Base-by-base conservation (phyloP, 2,888 invertebrate species). In the Boloria euphrosyne region DNA sequence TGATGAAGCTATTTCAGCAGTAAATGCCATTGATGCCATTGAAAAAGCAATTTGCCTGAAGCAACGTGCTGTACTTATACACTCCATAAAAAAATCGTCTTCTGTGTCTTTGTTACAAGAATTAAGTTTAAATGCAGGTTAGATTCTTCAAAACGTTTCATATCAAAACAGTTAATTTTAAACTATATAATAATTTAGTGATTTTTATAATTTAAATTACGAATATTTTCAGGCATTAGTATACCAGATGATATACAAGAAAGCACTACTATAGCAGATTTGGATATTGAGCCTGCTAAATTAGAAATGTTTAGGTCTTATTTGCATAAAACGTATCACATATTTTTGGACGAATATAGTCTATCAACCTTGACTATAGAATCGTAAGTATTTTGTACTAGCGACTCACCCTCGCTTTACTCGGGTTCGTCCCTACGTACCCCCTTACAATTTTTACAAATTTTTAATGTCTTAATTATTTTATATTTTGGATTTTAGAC, bases 311-410 rank as follows among this genome's bases (percentile, higher is more conserved):
- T 79, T 3, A 55, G 59, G 55, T 65, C 69, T 2, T 75, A 66
- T 51, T 52, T 79, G 31, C 69, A 71, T 0, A 68, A 76, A 47
- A 49, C 49, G 2, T 65, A 74, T 38, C 70, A 74, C 38, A 50
- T 76, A 18, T 65, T 51, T 4, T 13, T 75, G 0, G 49, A 68
- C 0, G 73, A 74, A 46, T 66, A 70, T 13, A 65, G 66, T 3
- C 63, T 79, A 18, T 67, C 67, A 14, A 55, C 55, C 1, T 31
- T 76, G 13, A 74, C 75, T 13, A 57, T 77, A 6, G 65, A 74
- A 22, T 22, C 22, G 22, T 22, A 22, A 22, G 22, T 22, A 22
- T 22, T 22, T 22, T 22, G 22, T 22, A 22, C n/a, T n/a, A n/a
- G n/a, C n/a, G n/a, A n/a, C n/a, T n/a, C n/a, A n/a, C n/a, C n/a